Conservation (phyloP, 2,888 invertebrate species). For the Cantharis flavilabris region DNA sequence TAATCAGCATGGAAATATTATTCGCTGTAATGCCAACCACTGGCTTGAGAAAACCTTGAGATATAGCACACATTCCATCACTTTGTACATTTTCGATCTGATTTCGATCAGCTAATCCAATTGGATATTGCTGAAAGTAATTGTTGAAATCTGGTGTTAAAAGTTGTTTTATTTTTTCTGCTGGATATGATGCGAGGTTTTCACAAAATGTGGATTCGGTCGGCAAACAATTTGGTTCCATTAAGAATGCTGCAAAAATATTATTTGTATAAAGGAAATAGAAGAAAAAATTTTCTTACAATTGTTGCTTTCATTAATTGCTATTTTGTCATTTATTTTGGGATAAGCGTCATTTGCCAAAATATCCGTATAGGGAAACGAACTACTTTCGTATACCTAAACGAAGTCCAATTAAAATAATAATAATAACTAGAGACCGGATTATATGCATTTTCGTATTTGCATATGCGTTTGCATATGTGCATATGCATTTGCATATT, state of each 20-base stretch:
- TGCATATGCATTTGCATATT: no score
- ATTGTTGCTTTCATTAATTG: background rate
- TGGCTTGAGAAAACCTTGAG: background rate
- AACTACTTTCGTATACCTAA: background rate
- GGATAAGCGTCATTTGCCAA: background rate
- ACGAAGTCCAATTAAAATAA: background rate
- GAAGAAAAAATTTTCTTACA: background rate
- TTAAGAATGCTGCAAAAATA: background rate
- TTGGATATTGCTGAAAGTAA: background rate
- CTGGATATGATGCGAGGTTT: background rate
- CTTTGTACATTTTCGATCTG: background rate
- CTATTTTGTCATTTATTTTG: background rate
- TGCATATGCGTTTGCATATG: no score
- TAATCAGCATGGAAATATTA: background rate
- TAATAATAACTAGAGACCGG: no score
- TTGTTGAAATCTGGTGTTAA: background rate
- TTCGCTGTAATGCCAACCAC: background rate
- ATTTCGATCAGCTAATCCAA: background rate
- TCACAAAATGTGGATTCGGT: background rate
- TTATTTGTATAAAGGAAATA: background rate
- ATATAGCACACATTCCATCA: background rate
- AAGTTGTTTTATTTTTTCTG: background rate
- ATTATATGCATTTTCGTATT: no score
- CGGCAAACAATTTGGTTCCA: background rate
- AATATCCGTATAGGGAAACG: background rate